Evolutionary conservation across 2,797 vertebrate genomes (phyloP).

Genomic region (Scleropages formosus): DNA sequence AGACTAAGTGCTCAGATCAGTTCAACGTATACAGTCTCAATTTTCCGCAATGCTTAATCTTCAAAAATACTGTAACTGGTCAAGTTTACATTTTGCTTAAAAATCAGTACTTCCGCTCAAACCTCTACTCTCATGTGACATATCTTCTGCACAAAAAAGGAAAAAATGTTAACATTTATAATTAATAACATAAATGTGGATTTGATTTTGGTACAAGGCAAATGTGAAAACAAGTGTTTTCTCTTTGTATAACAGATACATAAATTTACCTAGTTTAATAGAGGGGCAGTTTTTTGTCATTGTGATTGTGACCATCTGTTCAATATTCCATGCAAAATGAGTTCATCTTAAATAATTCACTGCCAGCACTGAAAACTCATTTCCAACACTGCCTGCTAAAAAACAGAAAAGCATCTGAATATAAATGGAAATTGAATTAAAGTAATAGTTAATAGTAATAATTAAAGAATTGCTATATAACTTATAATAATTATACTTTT

Average conservation of each 20-base stretch:
- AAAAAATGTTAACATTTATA: neutral
- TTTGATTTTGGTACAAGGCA: neutral
- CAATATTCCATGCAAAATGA: neutral
- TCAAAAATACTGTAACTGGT: no score
- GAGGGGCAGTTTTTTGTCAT: neutral
- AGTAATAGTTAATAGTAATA: neutral
- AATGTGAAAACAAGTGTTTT: neutral
- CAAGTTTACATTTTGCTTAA: no score
- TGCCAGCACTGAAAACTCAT: neutral
- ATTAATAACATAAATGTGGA: neutral
- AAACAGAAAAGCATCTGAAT: neutral
- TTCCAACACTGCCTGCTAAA: neutral
- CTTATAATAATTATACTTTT: neutral
- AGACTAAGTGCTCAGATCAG: no score
- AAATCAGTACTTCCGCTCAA: no score
- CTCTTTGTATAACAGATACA: neutral
- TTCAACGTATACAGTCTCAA: no score
- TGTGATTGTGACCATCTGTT: neutral
- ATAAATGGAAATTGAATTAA: neutral
- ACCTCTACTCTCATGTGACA: no score
- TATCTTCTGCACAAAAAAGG: neutral
- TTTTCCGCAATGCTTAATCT: no score
- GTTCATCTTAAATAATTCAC: slow-evolving; percentile 23
- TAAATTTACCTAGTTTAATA: neutral
- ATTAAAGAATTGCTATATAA: neutral